phyloP scores from a whole-genome alignment of 2,888 invertebrate genomes.

The Hydropsyche betteni region DNA sequence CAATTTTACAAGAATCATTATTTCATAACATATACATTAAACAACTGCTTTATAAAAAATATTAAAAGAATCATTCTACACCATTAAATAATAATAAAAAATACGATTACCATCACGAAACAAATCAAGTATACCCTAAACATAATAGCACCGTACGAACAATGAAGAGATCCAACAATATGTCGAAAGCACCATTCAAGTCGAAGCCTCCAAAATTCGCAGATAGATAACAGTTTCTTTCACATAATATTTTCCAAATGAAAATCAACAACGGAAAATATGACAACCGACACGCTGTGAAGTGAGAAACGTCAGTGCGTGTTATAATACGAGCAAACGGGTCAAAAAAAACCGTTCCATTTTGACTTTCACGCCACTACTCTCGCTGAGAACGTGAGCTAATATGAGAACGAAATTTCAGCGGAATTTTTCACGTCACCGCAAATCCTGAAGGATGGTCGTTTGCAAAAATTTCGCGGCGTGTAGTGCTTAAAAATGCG shows the following conservation, averaged over 20 bases:
- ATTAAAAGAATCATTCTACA: too few species aligned
- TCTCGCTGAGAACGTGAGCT: not conserved
- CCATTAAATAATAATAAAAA: not conserved
- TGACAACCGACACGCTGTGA: not conserved
- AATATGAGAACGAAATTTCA: not conserved
- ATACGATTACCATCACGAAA: not conserved
- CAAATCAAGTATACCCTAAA: not conserved
- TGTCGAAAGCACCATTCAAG: too few species aligned
- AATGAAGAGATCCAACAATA: too few species aligned
- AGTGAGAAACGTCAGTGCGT: conserved; percentile 10
- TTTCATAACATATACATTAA: too few species aligned
- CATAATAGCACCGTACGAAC: too few species aligned
- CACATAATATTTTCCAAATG: too few species aligned
- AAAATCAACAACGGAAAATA: too few species aligned
- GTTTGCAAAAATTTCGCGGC: not conserved
- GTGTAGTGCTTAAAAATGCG: too few species aligned
- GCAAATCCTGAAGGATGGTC: conserved; percentile 1
- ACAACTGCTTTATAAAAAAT: too few species aligned
- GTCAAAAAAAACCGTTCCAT: conserved; percentile 7
- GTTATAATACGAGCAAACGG: not conserved
- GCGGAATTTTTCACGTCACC: conserved; percentile 18
- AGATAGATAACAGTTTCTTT: too few species aligned
- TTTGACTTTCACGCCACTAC: conserved; percentile 14
- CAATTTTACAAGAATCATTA: too few species aligned
- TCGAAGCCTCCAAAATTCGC: too few species aligned